Base-by-base conservation (phyloP, 2,888 invertebrate genomes). In the Pocota personata region DNA sequence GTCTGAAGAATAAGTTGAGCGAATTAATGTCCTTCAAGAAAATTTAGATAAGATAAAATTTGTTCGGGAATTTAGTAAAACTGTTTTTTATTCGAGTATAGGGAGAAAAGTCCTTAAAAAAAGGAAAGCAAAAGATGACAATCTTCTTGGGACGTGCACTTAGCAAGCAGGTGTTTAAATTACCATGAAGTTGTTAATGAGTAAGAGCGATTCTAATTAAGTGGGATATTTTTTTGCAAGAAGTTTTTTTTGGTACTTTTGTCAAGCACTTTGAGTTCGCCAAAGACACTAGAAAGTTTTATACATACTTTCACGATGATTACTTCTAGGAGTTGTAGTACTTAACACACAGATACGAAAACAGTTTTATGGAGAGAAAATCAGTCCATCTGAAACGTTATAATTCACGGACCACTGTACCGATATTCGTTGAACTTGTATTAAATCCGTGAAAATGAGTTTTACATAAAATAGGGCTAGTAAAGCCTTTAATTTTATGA, bases 21-120 rank as follows among this genome's bases (percentile, higher is more conserved):
- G 58, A 60, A 67, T 67, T 67, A 24, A 80, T 67, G 67, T 60
- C 43, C 8, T 57, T 57, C 19, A 35, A 71, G 46, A 16, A 48
- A 50, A 57, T 50, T 55, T 48, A 48, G 72, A 72, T 72, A 72
- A 64, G 64, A 71, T 71, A 55, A 78, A 55, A 30, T 43, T 62
- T n/a, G 19, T 3, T 24, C 24, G 30, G 48, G 16, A 60, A 60
- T 40, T 62, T 62, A 32, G 48, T 46, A 21, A 67, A 52, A 60
- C 27, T 48, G 60, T 50, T 19, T 37, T n/a, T 16, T 19, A 32
- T 52, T 43, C 2, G 27, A 50, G n/a, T 40, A 35, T 30, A 30
- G 27, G 30, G 5, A 21, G 14, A 30, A 43, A 40, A 14, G 27
- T 52, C 58, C 24, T 64, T 60, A 8, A 35, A 32, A 66, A 40